phyloP scores from a whole-genome alignment of 2,888 invertebrate species.

The Drosophila helvetica region DNA sequence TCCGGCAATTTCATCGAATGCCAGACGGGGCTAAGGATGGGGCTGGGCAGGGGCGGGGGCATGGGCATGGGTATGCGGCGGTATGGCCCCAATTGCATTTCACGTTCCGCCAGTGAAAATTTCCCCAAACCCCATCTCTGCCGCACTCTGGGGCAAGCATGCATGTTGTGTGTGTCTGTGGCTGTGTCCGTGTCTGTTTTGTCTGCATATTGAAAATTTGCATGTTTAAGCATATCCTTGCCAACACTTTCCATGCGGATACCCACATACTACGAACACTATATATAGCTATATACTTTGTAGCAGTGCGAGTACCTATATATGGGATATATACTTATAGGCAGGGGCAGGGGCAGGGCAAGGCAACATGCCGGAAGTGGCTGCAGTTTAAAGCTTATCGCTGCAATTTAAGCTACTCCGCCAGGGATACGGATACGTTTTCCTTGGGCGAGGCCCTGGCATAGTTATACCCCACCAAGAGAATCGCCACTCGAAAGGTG shows the following conservation, averaged over 20 bases:
- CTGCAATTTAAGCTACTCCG: conserved; percentile 69
- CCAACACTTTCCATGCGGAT: conserved; percentile 69
- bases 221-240: conserved; percentile 82
- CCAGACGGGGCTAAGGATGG: conserved; percentile 23
- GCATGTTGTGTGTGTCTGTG: conserved; percentile 30
- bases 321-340: conserved; percentile 26
- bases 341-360: conserved; percentile 9
- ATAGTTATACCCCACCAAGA: conserved; percentile 4
- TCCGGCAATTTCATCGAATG: conserved; percentile 82
- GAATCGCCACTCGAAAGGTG: not conserved
- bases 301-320: conserved; percentile 1
- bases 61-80: not conserved
- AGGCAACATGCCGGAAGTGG: conserved; percentile 70
- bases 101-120: conserved; percentile 60
- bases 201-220: conserved; percentile 82
- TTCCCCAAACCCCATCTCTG: conserved; percentile 29
- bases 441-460: conserved; percentile 4
- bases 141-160: conserved; percentile 62
- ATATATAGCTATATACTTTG: conserved; percentile 38
- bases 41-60: too few relatives aligned
- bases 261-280: conserved; percentile 46
- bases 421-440: conserved; percentile 53
- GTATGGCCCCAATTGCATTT: conserved; percentile 69
- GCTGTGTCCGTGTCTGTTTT: conserved; percentile 51
- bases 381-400: conserved; percentile 80